Evolutionary conservation across 2,113 vertebrate species (phyloP), one percentile per base, ranked within the genome.

Genomic region (Halichoerus grypus): DNA sequence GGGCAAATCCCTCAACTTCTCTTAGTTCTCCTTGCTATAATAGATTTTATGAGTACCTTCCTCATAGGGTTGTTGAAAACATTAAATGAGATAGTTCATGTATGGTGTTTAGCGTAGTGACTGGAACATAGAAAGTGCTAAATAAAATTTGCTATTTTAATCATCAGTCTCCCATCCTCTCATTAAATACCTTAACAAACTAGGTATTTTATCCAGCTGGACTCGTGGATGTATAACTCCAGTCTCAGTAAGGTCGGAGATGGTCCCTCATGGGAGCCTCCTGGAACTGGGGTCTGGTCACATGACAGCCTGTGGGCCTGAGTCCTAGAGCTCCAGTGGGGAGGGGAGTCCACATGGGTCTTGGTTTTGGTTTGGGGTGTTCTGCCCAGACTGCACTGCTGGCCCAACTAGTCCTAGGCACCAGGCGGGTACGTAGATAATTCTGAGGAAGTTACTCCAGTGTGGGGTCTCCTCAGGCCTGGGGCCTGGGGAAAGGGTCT

Each of bases 141-240:
- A 86, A 49, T 92, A 89, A 90, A 74, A 39, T 72, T 72, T 89
- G 42, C 22, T 21, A 4, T 94, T 88, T 95, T 90, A 63, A 74
- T 69, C 81, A 49, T 46, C 69, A 28, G n/a, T 55, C 18, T 92
- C 31, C 55, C 7, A 83, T 19, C 2, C 2, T 72, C 22, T 49
- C 10, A 26, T 80, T 93, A 94, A 77, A 39, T 94, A 71, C 59
- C 81, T 88, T 91, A 79, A 93, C 14, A 53, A 69, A 84, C 3
- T n/a, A 81, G 31, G 22, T 28, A 11, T 92, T 55, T 46, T 53
- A 53, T 79, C 9, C 31, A 57, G 5, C 12, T 33, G 84, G 13
- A 76, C 31, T 28, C 51, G 63, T 53, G 57, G 42, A 21, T 86
- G 11, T 57, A 14, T 83, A 65, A 53, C 31, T 79, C 36, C 19